Evolutionary conservation across 2,797 vertebrate genomes (phyloP), one percentile per base, ranked within the genome.

Genomic region (Enoplosus armatus): DNA sequence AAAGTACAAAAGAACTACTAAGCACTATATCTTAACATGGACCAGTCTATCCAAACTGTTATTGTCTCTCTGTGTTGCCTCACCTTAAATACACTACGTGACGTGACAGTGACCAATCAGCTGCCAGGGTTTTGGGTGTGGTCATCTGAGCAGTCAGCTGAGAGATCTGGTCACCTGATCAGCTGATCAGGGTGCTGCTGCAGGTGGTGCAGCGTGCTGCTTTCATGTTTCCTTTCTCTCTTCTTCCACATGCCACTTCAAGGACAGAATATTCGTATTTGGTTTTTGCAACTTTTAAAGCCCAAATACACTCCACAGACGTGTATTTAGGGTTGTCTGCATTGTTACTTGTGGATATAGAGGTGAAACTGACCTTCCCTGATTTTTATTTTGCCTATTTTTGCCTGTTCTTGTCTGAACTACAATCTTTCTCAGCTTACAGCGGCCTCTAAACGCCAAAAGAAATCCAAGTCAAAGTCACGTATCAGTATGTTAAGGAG

Each of bases 41-140:
- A n/a, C 20, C 16, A 39, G 24, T n/a, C 22, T 2, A 29, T 24
- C 12, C 24, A 71, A 58, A 58, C 22, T 26, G 33, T 55, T 45
- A 35, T 77, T 51, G 37, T 75, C 59, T 50, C 26, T 65, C 48
- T 24, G 22, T 9, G 29, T 59, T 59, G 81, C 80, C 80, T 67
- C 76, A n/a, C 82, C 85, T 87, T 90, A 62, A 78, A 85, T 84
- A 88, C 75, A 85, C 79, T 43, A 41, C 14, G 31, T 29, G 50
- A 55, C 20, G 29, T 54, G 20, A 82, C 9, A 39, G 50, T 3
- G 8, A 45, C 59, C 71, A 39, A 31, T 73, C 85, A 83, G 79
- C 84, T 75, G 69, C 41, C 39, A 22, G 33, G 26, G 31, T 37
- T 55, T 60, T 60, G 73, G 87, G 82, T 15, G 58, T 70, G 82